A percentile compares a stretch with the other conserved stretches of the same genome.
Conservation (phyloP, 2,888 invertebrate genomes). For the Eristalinus aeneus region DNA sequence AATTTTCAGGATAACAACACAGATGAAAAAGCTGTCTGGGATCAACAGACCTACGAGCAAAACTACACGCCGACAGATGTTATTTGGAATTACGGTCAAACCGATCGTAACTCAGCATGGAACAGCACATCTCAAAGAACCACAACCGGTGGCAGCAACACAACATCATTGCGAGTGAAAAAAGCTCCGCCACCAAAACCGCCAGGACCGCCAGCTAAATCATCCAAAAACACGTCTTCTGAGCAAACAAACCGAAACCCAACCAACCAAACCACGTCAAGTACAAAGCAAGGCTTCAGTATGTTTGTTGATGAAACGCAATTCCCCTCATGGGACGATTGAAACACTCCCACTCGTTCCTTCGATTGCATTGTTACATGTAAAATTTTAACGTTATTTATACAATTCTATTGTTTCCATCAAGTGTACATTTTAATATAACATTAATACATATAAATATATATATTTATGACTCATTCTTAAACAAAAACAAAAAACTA, state of each 20-base stretch:
- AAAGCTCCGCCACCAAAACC: slow-evolving; percentile 70
- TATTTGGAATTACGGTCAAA: slow-evolving; percentile 59
- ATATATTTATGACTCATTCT: slow-evolving; percentile 74
- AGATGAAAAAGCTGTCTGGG: slow-evolving; percentile 80
- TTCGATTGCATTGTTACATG: slow-evolving; percentile 63
- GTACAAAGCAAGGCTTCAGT: slow-evolving; percentile 77
- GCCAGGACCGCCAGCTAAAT: slow-evolving; percentile 73
- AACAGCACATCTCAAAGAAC: slow-evolving; percentile 48
- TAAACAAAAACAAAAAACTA: slow-evolving; percentile 63
- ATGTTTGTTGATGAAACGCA: slow-evolving; percentile 84
- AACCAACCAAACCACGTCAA: slow-evolving; percentile 75
- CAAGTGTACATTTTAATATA: slow-evolving; percentile 69
- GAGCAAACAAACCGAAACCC: slow-evolving; percentile 72
- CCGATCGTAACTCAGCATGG: slow-evolving; percentile 49
- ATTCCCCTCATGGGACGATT: slow-evolving; percentile 87
- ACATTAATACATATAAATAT: slow-evolving; percentile 57
- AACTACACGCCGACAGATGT: slow-evolving; percentile 71
- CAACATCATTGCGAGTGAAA: slow-evolving; percentile 59
- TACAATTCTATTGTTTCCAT: slow-evolving; percentile 70
- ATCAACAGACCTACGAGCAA: slow-evolving; percentile 78
- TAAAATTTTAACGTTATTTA: slow-evolving; percentile 69
- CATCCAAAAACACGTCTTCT: slow-evolving; percentile 72
- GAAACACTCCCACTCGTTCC: slow-evolving; percentile 75
- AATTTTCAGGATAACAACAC: slow-evolving; percentile 76
- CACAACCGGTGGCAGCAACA: slow-evolving; percentile 67